Conservation (phyloP, 2,888 invertebrate species). For the Osedax fenrisi region DNA sequence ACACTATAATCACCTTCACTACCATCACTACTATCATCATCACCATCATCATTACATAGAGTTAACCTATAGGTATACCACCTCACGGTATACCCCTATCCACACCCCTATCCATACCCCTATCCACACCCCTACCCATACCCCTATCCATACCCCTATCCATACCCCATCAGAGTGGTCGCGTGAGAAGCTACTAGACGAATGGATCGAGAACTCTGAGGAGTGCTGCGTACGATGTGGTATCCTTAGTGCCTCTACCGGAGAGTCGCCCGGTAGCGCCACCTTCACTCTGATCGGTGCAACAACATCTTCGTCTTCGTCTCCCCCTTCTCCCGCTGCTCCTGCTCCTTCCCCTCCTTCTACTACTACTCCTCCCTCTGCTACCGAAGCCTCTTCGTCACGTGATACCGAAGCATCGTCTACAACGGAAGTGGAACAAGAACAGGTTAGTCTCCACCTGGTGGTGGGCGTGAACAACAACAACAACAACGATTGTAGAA, state of each 20-base stretch:
- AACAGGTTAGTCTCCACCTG: no score
- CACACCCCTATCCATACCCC: not conserved
- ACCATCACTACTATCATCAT: no score
- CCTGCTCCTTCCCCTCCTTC: not conserved
- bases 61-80: no score
- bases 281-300: not conserved
- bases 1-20: no score
- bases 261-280: not conserved
- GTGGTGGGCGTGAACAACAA: no score
- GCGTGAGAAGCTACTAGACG: slow-evolving; percentile 58
- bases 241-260: slow-evolving; percentile 56
- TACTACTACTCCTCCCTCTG: not conserved
- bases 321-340: not conserved
- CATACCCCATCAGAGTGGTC: slow-evolving; percentile 58
- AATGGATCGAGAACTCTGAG: slow-evolving; percentile 61
- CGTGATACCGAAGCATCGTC: not conserved
- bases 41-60: no score
- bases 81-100: not conserved
- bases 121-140: not conserved
- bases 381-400: not conserved
- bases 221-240: slow-evolving; percentile 60
- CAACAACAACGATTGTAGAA: no score
- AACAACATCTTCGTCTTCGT: not conserved
- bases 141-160: not conserved
- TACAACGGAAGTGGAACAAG: not conserved